These are phyloP conservation scores for Agrotis puta DNA, from an alignment of 2,888 invertebrate genomes.

Conservation along the genomic window DNA sequence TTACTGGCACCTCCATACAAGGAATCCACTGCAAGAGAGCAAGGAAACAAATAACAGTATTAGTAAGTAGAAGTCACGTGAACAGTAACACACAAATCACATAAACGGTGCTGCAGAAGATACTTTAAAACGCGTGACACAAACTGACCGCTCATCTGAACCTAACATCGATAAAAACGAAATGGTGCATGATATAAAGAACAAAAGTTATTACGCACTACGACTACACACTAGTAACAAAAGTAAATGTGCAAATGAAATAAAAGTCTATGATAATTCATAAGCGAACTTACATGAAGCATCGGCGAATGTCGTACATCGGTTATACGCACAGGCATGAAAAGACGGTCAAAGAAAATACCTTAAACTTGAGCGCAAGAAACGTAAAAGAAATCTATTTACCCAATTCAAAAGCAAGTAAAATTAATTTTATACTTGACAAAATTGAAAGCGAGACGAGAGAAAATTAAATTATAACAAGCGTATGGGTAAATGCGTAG, in stretches of 20 bases:
- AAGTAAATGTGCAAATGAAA: conserved; percentile 84
- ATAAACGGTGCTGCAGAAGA: conserved; percentile 75
- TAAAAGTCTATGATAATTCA: conserved; percentile 71
- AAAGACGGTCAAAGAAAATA: conserved; percentile 86
- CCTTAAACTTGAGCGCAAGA: conserved; percentile 84
- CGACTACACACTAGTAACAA: conserved; percentile 77
- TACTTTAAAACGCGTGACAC: conserved; percentile 68
- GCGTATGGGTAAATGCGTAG: conserved; percentile 76
- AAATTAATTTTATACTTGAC: conserved; percentile 74
- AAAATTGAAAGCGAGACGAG: conserved; percentile 76
- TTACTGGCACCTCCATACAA: conserved; percentile 94
- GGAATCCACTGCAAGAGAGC: conserved; percentile 92
- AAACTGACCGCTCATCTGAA: conserved; percentile 54
- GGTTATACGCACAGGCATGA: conserved; percentile 86
- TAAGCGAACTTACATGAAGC: conserved; percentile 89
- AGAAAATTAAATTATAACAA: conserved; percentile 76
- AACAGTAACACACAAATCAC: conserved; percentile 68
- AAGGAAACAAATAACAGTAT: conserved; percentile 81
- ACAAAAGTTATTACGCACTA: conserved; percentile 81
- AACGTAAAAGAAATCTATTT: conserved; percentile 78
- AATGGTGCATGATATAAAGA: conserved; percentile 87
- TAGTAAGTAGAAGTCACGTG: conserved; percentile 75
- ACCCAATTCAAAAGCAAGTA: conserved; percentile 80
- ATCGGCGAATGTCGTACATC: conserved; percentile 83
- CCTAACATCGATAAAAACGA: conserved; percentile 77